Evolutionary conservation across 2,888 invertebrate species (phyloP).

Genomic region (Cosmia trapezina): DNA sequence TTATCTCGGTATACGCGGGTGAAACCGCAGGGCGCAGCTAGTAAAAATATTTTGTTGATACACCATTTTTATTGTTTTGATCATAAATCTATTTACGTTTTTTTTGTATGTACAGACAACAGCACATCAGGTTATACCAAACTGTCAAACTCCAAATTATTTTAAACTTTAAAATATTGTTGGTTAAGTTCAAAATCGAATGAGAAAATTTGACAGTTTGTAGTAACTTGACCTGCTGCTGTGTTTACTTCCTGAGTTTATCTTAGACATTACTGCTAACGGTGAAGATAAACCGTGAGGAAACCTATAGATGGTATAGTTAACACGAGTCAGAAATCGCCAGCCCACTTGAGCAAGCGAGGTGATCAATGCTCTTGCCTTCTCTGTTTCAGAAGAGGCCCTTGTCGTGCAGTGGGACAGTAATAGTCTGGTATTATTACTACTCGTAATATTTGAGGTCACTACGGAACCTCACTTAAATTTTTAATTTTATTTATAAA

Average conservation of each 20-base stretch:
- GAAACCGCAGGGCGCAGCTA: too few species aligned
- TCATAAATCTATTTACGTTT: neutral
- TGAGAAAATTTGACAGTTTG: too few species aligned
- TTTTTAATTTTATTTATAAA: neutral
- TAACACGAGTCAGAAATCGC: neutral
- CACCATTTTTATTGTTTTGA: neutral
- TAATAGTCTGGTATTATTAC: neutral
- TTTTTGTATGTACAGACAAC: neutral
- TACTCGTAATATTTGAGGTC: neutral
- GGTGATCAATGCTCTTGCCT: too few species aligned
- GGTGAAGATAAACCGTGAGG: neutral
- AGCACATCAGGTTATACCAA: too few species aligned
- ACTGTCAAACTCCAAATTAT: too few species aligned
- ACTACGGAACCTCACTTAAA: constrained; percentile 33
- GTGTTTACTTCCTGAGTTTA: neutral
- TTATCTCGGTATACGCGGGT: too few species aligned
- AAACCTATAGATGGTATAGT: neutral
- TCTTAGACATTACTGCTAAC: neutral
- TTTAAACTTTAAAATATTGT: too few species aligned
- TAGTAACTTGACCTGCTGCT: too few species aligned
- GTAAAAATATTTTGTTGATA: neutral
- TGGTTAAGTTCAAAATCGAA: too few species aligned
- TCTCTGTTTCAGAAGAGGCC: neutral
- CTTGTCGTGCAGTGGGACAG: neutral
- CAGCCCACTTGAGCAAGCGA: too few species aligned